Conservation (phyloP, 2,888 invertebrate genomes). For the Pimpla rufipes region DNA sequence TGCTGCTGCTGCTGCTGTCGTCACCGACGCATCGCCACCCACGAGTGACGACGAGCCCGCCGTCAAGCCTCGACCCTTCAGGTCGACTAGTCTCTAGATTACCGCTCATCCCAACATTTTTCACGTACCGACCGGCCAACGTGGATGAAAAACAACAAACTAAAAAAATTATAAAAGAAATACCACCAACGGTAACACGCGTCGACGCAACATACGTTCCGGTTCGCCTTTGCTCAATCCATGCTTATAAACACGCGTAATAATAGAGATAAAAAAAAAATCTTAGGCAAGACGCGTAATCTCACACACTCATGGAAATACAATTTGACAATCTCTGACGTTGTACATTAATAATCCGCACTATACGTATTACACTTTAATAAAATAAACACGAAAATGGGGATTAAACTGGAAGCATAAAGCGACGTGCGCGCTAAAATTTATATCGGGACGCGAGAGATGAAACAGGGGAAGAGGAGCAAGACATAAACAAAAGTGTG, state of each 20-base stretch:
- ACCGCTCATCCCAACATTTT: conserved; percentile 32
- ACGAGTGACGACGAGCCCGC: conserved; percentile 54
- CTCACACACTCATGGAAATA: not conserved
- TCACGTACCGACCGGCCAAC: not conserved
- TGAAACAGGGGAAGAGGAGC: not conserved
- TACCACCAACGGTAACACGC: not conserved
- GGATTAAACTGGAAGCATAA: not conserved
- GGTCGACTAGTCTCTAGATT: conserved; percentile 28
- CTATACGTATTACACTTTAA: not conserved
- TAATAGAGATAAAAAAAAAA: conserved; percentile 8
- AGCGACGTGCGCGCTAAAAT: not conserved
- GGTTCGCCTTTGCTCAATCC: conserved; percentile 27
- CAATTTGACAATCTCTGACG: not conserved
- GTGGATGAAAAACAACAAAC: not conserved
- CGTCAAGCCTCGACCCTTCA: conserved; percentile 35
- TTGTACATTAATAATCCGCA: not conserved
- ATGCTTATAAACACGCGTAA: conserved; percentile 5
- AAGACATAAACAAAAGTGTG: conserved; percentile 32
- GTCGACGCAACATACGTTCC: not conserved
- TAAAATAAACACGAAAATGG: not conserved
- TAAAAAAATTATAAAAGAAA: conserved; percentile 4
- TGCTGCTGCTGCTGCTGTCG: conserved; percentile 23
- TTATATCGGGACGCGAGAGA: not conserved
- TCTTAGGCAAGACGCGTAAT: not conserved
- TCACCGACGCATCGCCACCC: conserved; percentile 26